Evolutionary conservation across 2,797 vertebrate species (phyloP).

Genomic region (Glyptemys insculpta): DNA sequence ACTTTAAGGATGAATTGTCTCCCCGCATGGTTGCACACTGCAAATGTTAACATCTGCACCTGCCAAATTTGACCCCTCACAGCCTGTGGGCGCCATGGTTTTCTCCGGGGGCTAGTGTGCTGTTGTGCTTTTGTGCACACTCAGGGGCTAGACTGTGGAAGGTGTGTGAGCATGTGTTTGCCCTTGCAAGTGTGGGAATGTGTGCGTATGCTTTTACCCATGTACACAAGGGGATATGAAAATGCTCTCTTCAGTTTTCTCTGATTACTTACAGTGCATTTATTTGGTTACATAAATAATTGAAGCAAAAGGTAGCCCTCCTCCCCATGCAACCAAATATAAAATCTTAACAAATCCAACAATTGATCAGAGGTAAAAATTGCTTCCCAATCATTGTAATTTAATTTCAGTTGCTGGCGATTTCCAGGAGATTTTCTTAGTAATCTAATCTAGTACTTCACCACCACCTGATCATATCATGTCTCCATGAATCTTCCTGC

Average conservation of each 20-base stretch:
- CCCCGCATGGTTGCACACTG: not conserved
- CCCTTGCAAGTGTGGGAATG: not conserved
- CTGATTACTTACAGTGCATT: not conserved
- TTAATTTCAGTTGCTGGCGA: conserved; percentile 22
- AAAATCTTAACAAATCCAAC: not conserved
- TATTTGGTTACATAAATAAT: conserved; percentile 4
- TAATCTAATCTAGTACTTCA: conserved; percentile 23
- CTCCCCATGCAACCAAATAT: not conserved
- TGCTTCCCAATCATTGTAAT: conserved; percentile 5
- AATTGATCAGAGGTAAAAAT: conserved; percentile 17
- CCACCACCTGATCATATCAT: not conserved
- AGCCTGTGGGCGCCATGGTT: conserved; percentile 20
- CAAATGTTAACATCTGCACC: conserved; percentile 11
- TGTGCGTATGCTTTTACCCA: conserved; percentile 5
- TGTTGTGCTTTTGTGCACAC: not conserved
- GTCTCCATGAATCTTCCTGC: not conserved
- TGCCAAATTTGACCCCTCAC: conserved; percentile 51
- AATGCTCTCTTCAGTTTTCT: not conserved
- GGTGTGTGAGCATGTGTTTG: conserved; percentile 13
- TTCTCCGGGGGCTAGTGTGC: conserved; percentile 26
- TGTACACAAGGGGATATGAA: not conserved
- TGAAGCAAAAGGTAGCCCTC: not conserved
- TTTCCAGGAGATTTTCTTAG: conserved; percentile 34
- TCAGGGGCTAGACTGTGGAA: conserved; percentile 16
- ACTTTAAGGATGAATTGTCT: not conserved